Percentiles rank a stretch among this genome's conserved stretches.
Conservation (phyloP, 2,888 invertebrate genomes). For the Julus scanicus region DNA sequence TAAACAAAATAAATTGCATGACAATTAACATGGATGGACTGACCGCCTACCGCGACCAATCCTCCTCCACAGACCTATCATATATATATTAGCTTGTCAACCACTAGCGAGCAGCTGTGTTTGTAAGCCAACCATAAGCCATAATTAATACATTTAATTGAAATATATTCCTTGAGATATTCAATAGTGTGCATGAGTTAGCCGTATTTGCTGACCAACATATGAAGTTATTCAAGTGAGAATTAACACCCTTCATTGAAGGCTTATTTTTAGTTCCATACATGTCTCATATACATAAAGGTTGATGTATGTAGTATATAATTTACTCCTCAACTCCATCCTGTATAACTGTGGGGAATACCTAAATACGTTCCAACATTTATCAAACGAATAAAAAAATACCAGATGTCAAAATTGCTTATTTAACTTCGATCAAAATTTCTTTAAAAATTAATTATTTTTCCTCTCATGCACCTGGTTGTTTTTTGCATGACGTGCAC, state of each 20-base stretch:
- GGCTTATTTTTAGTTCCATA: constrained; percentile 8
- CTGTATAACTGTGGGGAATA: too few relatives aligned
- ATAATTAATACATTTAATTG: constrained; percentile 33
- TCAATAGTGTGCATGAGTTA: background rate
- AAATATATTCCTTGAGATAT: constrained; percentile 21
- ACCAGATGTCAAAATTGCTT: too few relatives aligned
- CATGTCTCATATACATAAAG: too few relatives aligned
- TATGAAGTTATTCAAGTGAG: background rate
- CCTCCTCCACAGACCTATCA: background rate
- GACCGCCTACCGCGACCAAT: constrained; percentile 33
- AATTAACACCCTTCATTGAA: background rate
- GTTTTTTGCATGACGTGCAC: too few relatives aligned
- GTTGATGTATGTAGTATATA: too few relatives aligned
- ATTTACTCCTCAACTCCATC: too few relatives aligned
- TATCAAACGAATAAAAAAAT: too few relatives aligned
- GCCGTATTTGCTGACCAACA: background rate
- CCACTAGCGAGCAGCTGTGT: background rate
- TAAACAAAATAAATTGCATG: constrained; percentile 27
- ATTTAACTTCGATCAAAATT: too few relatives aligned
- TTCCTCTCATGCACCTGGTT: too few relatives aligned
- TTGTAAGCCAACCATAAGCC: constrained; percentile 1
- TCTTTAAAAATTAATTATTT: too few relatives aligned
- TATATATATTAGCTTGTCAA: background rate
- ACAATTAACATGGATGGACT: constrained; percentile 9
- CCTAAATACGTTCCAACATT: too few relatives aligned